These are phyloP conservation scores for Agrotis ipsilon DNA, from an alignment of 2,888 invertebrate genomes.

Conservation along the genomic window DNA sequence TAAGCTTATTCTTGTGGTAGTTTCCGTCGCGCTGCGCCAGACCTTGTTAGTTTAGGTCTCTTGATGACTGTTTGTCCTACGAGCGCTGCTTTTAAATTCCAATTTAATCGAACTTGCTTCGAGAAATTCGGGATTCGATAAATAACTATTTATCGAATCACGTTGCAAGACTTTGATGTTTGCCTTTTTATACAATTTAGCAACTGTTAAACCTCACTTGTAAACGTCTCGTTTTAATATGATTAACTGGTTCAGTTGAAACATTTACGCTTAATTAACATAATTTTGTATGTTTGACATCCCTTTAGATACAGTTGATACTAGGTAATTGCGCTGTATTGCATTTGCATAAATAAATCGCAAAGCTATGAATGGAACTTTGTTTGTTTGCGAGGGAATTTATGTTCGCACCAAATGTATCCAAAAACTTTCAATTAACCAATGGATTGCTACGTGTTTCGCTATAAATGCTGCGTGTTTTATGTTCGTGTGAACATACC, in stretches of 20 bases:
- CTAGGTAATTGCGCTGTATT: neutral
- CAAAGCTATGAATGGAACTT: neutral
- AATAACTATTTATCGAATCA: constrained; percentile 22
- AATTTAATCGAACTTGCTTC: no score
- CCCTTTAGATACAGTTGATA: neutral
- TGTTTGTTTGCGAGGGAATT: neutral
- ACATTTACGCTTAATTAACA: constrained; percentile 4
- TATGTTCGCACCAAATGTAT: neutral
- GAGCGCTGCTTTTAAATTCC: constrained; percentile 7
- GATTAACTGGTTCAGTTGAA: neutral
- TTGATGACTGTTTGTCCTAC: constrained; percentile 29
- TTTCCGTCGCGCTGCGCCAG: constrained; percentile 16
- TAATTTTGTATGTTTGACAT: neutral
- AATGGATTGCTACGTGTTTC: neutral
- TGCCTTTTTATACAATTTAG: constrained; percentile 14
- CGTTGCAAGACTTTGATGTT: constrained; percentile 6
- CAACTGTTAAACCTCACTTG: neutral
- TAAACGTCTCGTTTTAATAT: neutral
- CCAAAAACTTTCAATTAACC: constrained; percentile 5
- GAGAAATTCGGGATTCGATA: no score
- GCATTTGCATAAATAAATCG: neutral
- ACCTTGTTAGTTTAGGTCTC: constrained; percentile 46
- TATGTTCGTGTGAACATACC: constrained; percentile 10
- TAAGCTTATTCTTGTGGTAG: constrained; percentile 40
- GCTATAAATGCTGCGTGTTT: constrained; percentile 3